phyloP scores from a whole-genome alignment of 2,797 vertebrate species.

The Bothrops alternatus region DNA sequence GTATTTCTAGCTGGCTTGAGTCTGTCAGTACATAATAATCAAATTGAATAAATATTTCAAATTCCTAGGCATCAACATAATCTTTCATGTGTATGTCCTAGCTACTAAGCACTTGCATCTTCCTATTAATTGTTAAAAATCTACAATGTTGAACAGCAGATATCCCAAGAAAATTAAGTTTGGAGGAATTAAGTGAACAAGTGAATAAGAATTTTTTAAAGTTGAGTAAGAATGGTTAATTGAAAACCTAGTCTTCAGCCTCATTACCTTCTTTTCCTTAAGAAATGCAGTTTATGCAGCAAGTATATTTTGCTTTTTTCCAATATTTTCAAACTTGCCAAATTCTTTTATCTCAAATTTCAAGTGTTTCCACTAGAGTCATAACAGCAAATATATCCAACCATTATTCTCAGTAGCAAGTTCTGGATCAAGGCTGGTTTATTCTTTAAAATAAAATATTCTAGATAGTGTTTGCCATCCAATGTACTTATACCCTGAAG shows the following conservation, averaged over 20 bases:
- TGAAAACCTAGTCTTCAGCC: background rate
- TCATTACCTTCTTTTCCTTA: background rate
- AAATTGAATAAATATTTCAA: conserved; percentile 3
- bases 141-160: background rate
- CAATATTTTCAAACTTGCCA: background rate
- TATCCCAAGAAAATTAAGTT: too few species aligned
- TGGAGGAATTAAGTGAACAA: background rate
- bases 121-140: background rate
- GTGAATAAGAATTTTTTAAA: background rate
- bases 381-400: background rate
- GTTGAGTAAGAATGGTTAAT: background rate
- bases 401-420: background rate
- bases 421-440: background rate
- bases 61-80: conserved; percentile 1
- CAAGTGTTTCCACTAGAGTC: background rate
- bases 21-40: conserved; percentile 17
- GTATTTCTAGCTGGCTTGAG: conserved; percentile 6
- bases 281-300: background rate
- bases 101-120: background rate
- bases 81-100: background rate
- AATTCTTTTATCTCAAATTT: background rate
- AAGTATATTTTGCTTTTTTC: background rate
- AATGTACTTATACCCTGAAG: background rate
- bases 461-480: background rate
- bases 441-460: conserved; percentile 2